These are phyloP conservation scores for Ptychoptera albimana DNA, from an alignment of 2,888 invertebrate species.

Conservation along the genomic window DNA sequence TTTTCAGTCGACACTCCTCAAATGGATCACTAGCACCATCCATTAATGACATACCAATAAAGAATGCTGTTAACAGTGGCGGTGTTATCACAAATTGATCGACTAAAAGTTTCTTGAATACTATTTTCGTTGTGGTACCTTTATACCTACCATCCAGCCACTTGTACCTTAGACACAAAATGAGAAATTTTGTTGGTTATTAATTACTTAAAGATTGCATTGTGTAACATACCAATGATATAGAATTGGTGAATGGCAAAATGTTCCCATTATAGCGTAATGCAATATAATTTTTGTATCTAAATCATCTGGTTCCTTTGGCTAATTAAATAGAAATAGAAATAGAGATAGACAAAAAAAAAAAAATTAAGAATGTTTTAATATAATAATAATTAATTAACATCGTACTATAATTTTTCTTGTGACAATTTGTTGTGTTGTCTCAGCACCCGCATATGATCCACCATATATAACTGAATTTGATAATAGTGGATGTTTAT, in stretches of 20 bases:
- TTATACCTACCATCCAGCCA: slow-evolving; percentile 54
- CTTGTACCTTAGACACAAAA: slow-evolving; percentile 48
- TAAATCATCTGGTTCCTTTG: slow-evolving; percentile 25
- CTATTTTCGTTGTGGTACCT: slow-evolving; percentile 44
- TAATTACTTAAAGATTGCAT: not conserved
- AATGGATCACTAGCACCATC: slow-evolving; percentile 54
- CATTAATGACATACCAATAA: slow-evolving; percentile 56
- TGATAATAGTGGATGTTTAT: slow-evolving; percentile 35
- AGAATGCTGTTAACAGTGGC: slow-evolving; percentile 50
- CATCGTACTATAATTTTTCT: slow-evolving; percentile 52
- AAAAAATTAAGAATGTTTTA: too few relatives aligned
- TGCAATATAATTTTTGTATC: slow-evolving; percentile 37
- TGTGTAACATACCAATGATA: slow-evolving; percentile 41
- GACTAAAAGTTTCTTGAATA: slow-evolving; percentile 50
- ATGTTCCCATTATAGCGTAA: slow-evolving; percentile 43
- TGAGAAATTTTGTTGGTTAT: not conserved
- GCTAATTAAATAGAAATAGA: too few relatives aligned
- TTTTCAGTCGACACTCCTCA: slow-evolving; percentile 54
- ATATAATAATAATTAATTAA: too few relatives aligned
- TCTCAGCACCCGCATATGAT: slow-evolving; percentile 63
- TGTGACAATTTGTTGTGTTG: slow-evolving; percentile 59
- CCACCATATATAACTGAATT: slow-evolving; percentile 53
- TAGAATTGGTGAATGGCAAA: slow-evolving; percentile 41
- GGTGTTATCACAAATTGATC: slow-evolving; percentile 71
- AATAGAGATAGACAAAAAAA: slow-evolving; percentile 1